A percentile compares a stretch with the other conserved stretches of the same genome.
These are phyloP conservation scores for Lycaon pictus DNA, from an alignment of 2,113 vertebrate species.

Conservation along the genomic window DNA sequence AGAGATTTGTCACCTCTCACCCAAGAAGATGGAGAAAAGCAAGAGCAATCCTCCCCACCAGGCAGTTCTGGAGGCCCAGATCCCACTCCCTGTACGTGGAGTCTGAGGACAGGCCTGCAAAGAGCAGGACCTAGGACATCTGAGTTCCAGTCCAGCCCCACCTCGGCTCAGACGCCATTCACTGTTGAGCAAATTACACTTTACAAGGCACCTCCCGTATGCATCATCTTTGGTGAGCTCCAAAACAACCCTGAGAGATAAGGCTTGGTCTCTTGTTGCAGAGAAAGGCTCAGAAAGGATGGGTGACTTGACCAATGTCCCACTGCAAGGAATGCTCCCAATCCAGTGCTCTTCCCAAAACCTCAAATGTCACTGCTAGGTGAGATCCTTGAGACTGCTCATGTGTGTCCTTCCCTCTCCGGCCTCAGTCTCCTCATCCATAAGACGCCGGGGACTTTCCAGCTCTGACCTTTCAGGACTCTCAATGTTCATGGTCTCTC, in stretches of 20 bases:
- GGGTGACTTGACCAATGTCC: not conserved
- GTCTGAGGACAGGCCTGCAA: not conserved
- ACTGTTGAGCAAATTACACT: rapidly evolving
- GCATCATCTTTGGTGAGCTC: not conserved
- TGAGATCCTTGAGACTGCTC: not conserved
- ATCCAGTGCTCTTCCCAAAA: not conserved
- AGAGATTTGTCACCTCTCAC: not conserved
- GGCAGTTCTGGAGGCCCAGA: not conserved
- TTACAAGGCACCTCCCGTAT: rapidly evolving
- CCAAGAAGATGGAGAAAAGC: no score
- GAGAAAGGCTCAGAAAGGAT: not conserved
- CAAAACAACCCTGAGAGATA: rapidly evolving
- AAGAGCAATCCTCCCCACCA: not conserved
- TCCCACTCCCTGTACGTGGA: rapidly evolving
- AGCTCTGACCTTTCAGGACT: not conserved
- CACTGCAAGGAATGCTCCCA: not conserved
- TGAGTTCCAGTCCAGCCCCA: not conserved
- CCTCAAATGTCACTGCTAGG: rapidly evolving
- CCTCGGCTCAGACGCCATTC: not conserved
- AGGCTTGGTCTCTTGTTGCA: not conserved
- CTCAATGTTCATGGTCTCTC: not conserved
- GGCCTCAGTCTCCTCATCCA: not conserved
- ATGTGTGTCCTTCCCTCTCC: no score
- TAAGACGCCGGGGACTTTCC: constrained; percentile 34
- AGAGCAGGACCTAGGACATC: not conserved